Conservation (phyloP, 2,888 invertebrate species). For the Pristionchus fissidentatus region DNA sequence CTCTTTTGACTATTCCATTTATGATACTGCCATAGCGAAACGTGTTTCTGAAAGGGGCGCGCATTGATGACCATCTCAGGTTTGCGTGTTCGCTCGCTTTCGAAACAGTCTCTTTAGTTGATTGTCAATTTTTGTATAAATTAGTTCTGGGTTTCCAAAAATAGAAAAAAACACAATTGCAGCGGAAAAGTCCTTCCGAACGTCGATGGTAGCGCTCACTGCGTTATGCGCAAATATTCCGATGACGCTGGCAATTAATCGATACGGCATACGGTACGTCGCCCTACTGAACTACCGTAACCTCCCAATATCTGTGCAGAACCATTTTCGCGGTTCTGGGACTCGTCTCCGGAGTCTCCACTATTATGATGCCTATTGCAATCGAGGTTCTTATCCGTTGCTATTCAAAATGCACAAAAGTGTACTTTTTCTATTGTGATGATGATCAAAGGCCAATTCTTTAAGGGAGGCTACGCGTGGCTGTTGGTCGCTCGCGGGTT, state of each 20-base stretch:
- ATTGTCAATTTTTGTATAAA: too few relatives aligned
- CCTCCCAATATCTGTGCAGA: too few relatives aligned
- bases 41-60: too few relatives aligned
- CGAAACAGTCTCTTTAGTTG: too few relatives aligned
- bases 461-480: constrained; percentile 62
- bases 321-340: constrained; percentile 72
- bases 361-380: constrained; percentile 67
- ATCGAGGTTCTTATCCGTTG: constrained; percentile 59
- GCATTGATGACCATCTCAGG: too few relatives aligned
- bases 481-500: constrained; percentile 59
- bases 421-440: neutral
- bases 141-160: too few relatives aligned
- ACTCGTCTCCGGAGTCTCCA: constrained; percentile 68
- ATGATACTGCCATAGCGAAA: too few relatives aligned
- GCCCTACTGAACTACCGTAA: too few relatives aligned
- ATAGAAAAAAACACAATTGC: too few relatives aligned
- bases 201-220: constrained; percentile 70
- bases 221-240: constrained; percentile 72
- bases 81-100: too few relatives aligned
- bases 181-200: constrained; percentile 58
- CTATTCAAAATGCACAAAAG: too few relatives aligned
- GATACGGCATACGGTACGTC: constrained; percentile 13
- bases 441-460: neutral
- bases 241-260: constrained; percentile 69
- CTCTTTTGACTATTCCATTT: too few relatives aligned